A percentile compares a stretch with the other conserved stretches of the same genome.
Conservation (phyloP, 2,888 invertebrate species). For the Eupithecia subumbrata region DNA sequence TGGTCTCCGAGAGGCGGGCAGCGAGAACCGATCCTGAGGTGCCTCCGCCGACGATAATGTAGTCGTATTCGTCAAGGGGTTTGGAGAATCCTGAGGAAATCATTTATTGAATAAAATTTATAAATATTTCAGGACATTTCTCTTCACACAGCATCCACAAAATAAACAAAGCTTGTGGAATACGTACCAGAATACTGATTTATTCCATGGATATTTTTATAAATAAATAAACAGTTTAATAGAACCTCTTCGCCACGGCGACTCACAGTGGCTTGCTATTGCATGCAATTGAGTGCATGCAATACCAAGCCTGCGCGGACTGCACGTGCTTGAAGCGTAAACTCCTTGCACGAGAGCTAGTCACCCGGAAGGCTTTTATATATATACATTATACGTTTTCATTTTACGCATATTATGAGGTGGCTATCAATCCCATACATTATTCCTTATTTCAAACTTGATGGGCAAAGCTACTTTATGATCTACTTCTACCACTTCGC, state of each 20-base stretch:
- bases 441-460: not conserved
- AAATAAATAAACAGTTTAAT: too few species aligned
- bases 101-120: not conserved
- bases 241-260: too few species aligned
- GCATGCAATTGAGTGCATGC: too few species aligned
- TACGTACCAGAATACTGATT: too few species aligned
- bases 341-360: not conserved
- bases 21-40: slow-evolving; percentile 89
- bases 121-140: not conserved
- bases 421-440: not conserved
- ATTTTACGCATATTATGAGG: not conserved
- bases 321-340: too few species aligned
- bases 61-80: slow-evolving; percentile 84
- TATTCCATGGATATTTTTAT: too few species aligned
- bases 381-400: too few species aligned
- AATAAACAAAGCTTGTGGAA: not conserved
- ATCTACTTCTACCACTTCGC: too few species aligned
- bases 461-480: too few species aligned
- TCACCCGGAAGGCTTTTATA: not conserved
- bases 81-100: slow-evolving; percentile 57
- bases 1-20: slow-evolving; percentile 86
- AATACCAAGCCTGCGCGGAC: too few species aligned
- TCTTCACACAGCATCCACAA: not conserved
- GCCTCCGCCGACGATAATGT: slow-evolving; percentile 88
- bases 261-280: too few species aligned